A percentile compares a stretch with the other conserved stretches of the same genome.
phyloP scores from a whole-genome alignment of 2,888 invertebrate genomes.

The Apeira syringaria region DNA sequence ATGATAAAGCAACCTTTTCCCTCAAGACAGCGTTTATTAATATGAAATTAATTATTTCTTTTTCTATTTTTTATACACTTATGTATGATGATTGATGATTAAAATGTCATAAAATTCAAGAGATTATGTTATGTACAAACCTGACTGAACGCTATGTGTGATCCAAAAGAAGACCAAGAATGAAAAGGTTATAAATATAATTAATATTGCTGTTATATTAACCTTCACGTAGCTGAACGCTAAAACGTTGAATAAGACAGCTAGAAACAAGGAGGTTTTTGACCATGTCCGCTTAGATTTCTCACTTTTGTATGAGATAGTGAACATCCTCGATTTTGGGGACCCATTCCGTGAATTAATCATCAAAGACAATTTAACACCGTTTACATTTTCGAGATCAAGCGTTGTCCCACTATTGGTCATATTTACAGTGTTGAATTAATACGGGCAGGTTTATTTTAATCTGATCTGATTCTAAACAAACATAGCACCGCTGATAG shows the following conservation, averaged over 20 bases:
- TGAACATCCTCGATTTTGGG: conserved; percentile 62
- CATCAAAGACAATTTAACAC: conserved; percentile 56
- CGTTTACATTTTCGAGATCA: conserved; percentile 68
- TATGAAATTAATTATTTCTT: no score
- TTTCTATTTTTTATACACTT: no score
- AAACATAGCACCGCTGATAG: no score
- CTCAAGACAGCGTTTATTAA: no score
- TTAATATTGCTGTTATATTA: conserved; percentile 55
- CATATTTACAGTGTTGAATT: no score
- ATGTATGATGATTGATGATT: no score
- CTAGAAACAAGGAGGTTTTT: conserved; percentile 53
- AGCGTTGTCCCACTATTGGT: conserved; percentile 33
- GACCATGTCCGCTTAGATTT: conserved; percentile 52
- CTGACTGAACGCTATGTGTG: conserved; percentile 73
- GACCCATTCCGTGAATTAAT: conserved; percentile 49
- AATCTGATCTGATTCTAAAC: no score
- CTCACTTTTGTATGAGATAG: conserved; percentile 60
- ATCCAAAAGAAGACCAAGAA: conserved; percentile 70
- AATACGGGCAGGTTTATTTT: no score
- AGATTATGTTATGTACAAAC: conserved; percentile 35
- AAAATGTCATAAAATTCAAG: no score
- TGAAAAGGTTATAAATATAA: conserved; percentile 59
- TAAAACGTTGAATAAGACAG: conserved; percentile 61
- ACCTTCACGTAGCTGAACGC: conserved; percentile 57
- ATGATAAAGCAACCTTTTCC: no score